phyloP scores from a whole-genome alignment of 2,888 invertebrate genomes.

The Baccha elongata region DNA sequence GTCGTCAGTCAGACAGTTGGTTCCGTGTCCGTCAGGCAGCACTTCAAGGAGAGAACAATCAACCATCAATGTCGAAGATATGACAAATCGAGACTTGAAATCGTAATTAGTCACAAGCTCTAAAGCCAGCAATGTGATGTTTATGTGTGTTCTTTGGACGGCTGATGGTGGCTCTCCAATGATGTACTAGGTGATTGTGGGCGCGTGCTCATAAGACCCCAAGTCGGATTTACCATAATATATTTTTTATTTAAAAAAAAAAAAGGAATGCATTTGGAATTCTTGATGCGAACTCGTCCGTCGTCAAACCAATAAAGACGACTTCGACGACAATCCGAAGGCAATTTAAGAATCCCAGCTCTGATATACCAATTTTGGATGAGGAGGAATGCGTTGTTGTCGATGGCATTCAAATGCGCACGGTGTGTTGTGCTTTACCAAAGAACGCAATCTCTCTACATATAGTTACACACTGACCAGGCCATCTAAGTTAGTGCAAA shows the following conservation, averaged over 20 bases:
- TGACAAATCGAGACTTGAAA: slow-evolving; percentile 74
- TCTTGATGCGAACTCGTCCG: slow-evolving; percentile 57
- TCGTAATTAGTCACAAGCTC: slow-evolving; percentile 66
- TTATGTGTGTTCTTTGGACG: slow-evolving; percentile 39
- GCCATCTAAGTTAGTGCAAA: slow-evolving; percentile 74
- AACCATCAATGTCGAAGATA: slow-evolving; percentile 73
- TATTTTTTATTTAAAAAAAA: not conserved
- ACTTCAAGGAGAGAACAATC: slow-evolving; percentile 71
- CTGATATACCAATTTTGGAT: slow-evolving; percentile 71
- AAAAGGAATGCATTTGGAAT: slow-evolving; percentile 71
- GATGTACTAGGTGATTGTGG: slow-evolving; percentile 73
- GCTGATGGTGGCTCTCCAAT: slow-evolving; percentile 39
- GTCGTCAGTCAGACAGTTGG: slow-evolving; percentile 51
- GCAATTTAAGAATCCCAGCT: slow-evolving; percentile 69
- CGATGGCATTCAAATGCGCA: slow-evolving; percentile 68
- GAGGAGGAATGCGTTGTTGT: slow-evolving; percentile 69
- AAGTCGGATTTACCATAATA: slow-evolving; percentile 24
- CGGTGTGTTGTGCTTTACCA: slow-evolving; percentile 46
- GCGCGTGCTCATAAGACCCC: slow-evolving; percentile 70
- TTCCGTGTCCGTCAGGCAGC: slow-evolving; percentile 71
- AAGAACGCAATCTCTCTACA: slow-evolving; percentile 45
- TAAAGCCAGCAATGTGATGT: slow-evolving; percentile 15
- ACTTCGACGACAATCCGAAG: slow-evolving; percentile 39
- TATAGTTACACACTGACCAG: slow-evolving; percentile 20
- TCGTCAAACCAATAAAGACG: slow-evolving; percentile 26